A percentile compares a stretch with the other conserved stretches of the same genome.
These are phyloP conservation scores for Apocrypta bakeri DNA, from an alignment of 1,140 invertebrate species.

Conservation along the genomic window DNA sequence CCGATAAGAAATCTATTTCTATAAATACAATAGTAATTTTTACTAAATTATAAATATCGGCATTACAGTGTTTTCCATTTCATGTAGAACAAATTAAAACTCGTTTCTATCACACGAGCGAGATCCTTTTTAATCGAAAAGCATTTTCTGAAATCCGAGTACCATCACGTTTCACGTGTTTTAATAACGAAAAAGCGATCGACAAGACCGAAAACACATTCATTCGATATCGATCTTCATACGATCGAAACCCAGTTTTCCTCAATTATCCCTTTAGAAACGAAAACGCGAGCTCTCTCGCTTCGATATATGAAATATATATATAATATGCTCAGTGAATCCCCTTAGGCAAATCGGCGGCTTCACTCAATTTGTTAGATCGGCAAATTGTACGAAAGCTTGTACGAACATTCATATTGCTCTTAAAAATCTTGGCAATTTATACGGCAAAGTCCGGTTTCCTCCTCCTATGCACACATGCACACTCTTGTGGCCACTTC, in stretches of 20 bases:
- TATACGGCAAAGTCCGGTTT: constrained; percentile 39
- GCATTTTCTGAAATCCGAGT: neutral
- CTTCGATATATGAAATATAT: too few species aligned
- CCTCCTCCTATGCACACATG: neutral
- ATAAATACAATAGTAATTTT: too few species aligned
- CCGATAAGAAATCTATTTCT: too few species aligned
- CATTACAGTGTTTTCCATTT: neutral
- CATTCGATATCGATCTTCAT: neutral
- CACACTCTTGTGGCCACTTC: neutral
- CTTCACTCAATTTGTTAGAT: constrained; percentile 29
- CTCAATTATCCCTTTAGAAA: neutral
- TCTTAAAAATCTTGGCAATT: constrained; percentile 25
- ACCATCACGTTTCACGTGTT: neutral
- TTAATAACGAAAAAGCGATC: neutral
- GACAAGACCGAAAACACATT: neutral
- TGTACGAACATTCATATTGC: neutral
- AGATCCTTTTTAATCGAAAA: neutral
- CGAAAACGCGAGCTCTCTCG: neutral
- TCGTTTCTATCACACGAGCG: neutral
- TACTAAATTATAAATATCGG: too few species aligned
- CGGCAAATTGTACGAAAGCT: constrained; percentile 2
- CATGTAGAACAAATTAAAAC: neutral
- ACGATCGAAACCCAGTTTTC: neutral
- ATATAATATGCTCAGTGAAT: neutral
- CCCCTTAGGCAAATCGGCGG: neutral